Base-by-base conservation (phyloP, 2,113 vertebrate species). In the Thalassarche chlororhynchos region DNA sequence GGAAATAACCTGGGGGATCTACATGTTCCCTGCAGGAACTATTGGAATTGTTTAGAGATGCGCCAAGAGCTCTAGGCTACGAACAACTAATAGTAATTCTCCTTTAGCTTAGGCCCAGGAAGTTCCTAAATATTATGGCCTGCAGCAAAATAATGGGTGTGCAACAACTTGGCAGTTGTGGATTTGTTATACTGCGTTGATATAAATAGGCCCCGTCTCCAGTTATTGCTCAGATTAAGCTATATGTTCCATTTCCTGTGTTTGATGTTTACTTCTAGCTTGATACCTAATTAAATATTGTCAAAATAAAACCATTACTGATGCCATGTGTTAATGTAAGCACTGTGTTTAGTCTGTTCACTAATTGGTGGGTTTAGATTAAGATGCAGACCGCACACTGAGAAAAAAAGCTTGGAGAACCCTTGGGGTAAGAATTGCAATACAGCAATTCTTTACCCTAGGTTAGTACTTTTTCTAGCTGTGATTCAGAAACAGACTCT, bases 271-370 rank as follows among this genome's bases (percentile, higher is more conserved):
- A 84, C 57, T 92, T 90, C 72, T 23, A 78, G 55, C 51, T 84
- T 71, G 85, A 84, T 49, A 84, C 11, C 26, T 62, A 84, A 80
- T 94, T 86, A 94, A 89, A 89, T 81, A 86, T 64, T 76, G 69
- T 84, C 92, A 95, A 92, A 97, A 96, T 90, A 93, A 78, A 96
- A 21, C 51, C 51, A 47, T 84, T 84, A 47, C 51, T 46, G 79
- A 34, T 89, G 79, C 34, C 51, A 34, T 40, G 42, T 87, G 72
- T 71, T 90, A 58, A 78, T 60, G 38, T 31, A 62, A 87, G 47
- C 32, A 12, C 68, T 46, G 28, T 18, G 16, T 62, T 93, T 62
- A 84, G 34, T 36, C 60, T 88, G 20, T 36, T 91, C 14, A 8
- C 34, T 84, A 74, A 60, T 47, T 79, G n/a, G 40, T 84, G 76